Percentiles rank a stretch among this genome's conserved stretches.
phyloP scores from a whole-genome alignment of 2,113 vertebrate species.

The Siphamia tubifer region DNA sequence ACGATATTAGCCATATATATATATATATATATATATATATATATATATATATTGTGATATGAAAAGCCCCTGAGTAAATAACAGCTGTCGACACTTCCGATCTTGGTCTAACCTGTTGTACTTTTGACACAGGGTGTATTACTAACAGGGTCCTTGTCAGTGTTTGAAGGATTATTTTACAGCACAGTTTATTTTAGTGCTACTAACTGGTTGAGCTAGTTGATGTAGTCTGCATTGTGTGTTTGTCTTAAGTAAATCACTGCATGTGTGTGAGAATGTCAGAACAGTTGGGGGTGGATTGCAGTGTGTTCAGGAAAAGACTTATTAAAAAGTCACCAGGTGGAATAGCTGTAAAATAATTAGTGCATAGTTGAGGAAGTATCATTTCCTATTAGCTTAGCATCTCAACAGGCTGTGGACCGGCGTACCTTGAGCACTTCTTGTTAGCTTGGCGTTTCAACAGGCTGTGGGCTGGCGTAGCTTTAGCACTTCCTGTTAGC shows the following conservation, averaged over 20 bases:
- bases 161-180: conserved; percentile 78
- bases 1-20: too few species aligned
- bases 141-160: conserved; percentile 67
- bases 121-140: conserved; percentile 48
- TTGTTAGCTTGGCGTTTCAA: conserved; percentile 64
- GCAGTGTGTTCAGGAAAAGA: conserved; percentile 9
- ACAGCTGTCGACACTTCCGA: too few species aligned
- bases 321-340: conserved; percentile 54
- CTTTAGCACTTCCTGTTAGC: conserved; percentile 34
- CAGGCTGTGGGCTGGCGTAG: conserved; percentile 62
- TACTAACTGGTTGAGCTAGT: conserved; percentile 80
- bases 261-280: conserved; percentile 34
- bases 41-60: too few species aligned
- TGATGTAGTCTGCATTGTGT: too few species aligned
- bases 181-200: conserved; percentile 83
- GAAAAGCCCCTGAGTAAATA: too few species aligned
- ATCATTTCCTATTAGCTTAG: conserved; percentile 39
- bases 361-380: conserved; percentile 38
- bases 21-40: too few species aligned
- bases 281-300: not conserved
- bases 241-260: conserved; percentile 25
- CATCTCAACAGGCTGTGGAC: conserved; percentile 73
- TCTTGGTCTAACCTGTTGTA: too few species aligned
- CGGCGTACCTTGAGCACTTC: conserved; percentile 41
- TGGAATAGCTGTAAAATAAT: conserved; percentile 58